A percentile compares a stretch with the other conserved stretches of the same genome.
Evolutionary conservation across 2,113 vertebrate species (phyloP).

Genomic region (Peucedramus taeniatus): DNA sequence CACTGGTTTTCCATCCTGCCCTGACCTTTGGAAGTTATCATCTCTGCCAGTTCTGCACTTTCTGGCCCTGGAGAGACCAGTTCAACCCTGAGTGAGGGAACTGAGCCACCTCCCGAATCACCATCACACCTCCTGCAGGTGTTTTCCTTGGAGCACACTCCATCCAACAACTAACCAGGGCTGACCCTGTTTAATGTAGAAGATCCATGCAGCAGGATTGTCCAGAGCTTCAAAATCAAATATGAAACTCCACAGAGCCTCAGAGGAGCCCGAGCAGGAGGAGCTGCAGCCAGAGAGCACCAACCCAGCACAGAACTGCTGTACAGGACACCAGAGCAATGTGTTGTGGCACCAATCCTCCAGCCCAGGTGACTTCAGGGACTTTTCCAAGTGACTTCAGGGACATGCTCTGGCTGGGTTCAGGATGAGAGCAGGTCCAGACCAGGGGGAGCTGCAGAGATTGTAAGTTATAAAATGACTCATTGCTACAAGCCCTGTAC

Average conservation of each 20-base stretch:
- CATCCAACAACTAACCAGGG: background rate
- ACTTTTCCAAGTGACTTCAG: background rate
- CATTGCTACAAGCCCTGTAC: background rate
- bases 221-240: background rate
- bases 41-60: background rate
- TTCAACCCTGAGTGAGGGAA: background rate
- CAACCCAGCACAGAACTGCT: background rate
- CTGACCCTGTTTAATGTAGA: background rate
- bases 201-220: background rate
- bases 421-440: background rate
- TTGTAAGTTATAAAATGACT: background rate
- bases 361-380: background rate
- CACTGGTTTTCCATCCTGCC: background rate
- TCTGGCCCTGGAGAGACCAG: background rate
- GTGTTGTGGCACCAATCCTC: background rate
- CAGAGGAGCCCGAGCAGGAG: background rate
- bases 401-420: background rate
- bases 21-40: constrained; percentile 5
- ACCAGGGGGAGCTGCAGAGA: background rate
- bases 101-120: background rate
- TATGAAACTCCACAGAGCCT: background rate
- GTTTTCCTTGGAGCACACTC: constrained; percentile 27
- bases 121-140: background rate
- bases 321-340: background rate
- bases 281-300: background rate